Base-by-base conservation (phyloP, 2,888 invertebrate genomes). In the Phortica magna region DNA sequence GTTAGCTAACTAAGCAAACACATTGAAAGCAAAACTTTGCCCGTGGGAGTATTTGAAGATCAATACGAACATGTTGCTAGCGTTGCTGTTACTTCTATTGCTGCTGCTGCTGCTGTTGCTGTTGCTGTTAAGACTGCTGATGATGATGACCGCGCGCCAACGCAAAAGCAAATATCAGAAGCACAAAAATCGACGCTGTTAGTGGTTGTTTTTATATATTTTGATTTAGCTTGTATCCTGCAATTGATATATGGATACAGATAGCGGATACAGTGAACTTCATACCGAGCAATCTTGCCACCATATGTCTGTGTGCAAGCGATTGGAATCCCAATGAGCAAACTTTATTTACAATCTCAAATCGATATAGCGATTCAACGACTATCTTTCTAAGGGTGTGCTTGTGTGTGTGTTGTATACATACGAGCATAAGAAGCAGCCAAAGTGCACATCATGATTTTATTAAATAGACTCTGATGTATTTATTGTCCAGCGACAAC, bases 391-490 rank as follows among this genome's bases (percentile, higher is more conserved):
- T 4, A 65, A 41, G 12, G 17, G 12, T 12, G 48, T 78, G 68
- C 75, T 14, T 75, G 7, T 77, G 74, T 68, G 73, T 65, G 41
- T 74, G 61, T 42, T 72, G n/a, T 75, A 71, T 31, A 31, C 31
- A 31, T 31, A 31, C 31, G 31, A 2, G 31, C 31, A 31, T 31
- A 31, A 31, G 31, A 75, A 59, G 42, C 85, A 84, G 82, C 83
- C 82, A 85, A 89, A 90, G 87, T 90, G 88, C 89, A 84, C 89
- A 89, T 90, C 89, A 90, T 90, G 90, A 89, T 90, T 90, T 90
- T 90, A 90, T 90, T 90, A 90, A 90, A 90, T 89, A 88, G 87
- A 89, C 90, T 89, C 90, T 90, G 89, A 90, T 90, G 86, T 90
- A 90, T 90, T 90, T 90, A 90, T 90, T 90, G 90, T 90, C 85